Evolutionary conservation across 1,140 invertebrate genomes (phyloP), one percentile per base, ranked within the genome.

Genomic region (Hermetia illucens): DNA sequence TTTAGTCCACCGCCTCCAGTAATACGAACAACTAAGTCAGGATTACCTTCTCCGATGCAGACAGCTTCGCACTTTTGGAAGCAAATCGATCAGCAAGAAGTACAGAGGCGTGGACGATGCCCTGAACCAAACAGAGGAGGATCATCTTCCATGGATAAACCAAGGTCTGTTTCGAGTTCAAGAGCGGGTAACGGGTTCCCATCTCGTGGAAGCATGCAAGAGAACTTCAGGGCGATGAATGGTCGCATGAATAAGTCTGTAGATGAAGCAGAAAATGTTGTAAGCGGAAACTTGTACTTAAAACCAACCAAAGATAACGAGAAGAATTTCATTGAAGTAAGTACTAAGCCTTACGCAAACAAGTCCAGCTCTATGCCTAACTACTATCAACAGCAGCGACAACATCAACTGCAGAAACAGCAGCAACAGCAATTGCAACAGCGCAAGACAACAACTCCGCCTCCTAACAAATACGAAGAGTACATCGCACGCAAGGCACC

Each of bases 61-160:
- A 67, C 63, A 52, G 69, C 71, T 9, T 66, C 68, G 39, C 69
- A 75, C 39, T 74, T 74, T 55, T 77, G 73, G 74, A 67, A 68
- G 48, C 69, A 66, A 53, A 66, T 72, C 45, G 73, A 74, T 47
- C 61, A 66, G 41, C 66, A 67, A 33, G 63, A 66, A 53, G 57
- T 49, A 48, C 57, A 61, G 45, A 53, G 53, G 48, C 48, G 52
- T 37, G 54, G 61, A 10, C 6, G 13, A 5, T 20, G 10, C 5
- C 17, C 5, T 8, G 9, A 6, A 17, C 8, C 33, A 17, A 6
- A 10, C 16, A 5, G 13, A 12, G 9, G 13, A 34, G 5, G 5
- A 10, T 12, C 5, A 34, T 16, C n/a, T n/a, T n/a, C n/a, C n/a
- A n/a, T n/a, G 25, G 35, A 38, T 22, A 58, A 58, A 17, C 56